These are phyloP conservation scores for Globodera ellingtonae DNA, from an alignment of 1,140 invertebrate species.

Conservation along the genomic window DNA sequence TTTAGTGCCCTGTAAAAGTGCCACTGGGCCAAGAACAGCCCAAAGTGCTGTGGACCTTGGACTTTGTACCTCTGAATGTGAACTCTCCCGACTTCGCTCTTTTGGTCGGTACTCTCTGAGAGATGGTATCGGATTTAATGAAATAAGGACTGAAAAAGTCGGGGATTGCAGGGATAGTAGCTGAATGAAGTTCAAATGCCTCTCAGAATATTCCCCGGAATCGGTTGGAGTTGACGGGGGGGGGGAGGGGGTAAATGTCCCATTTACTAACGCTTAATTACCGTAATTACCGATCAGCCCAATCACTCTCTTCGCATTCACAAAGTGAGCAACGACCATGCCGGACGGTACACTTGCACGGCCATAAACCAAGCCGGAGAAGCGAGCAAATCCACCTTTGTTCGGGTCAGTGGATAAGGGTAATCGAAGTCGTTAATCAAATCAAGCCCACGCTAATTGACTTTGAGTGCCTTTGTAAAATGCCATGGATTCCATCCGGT, in stretches of 20 bases:
- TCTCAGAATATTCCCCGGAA: no score
- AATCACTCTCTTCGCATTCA: conserved; percentile 68
- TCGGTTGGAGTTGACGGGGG: no score
- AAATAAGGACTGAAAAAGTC: no score
- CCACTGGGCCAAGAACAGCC: conserved; percentile 64
- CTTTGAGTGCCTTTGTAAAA: conserved; percentile 13
- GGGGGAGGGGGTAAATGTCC: background rate
- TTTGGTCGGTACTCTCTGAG: conserved; percentile 51
- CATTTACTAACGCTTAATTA: background rate
- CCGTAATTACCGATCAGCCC: conserved; percentile 49
- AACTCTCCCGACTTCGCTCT: conserved; percentile 64
- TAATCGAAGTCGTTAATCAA: background rate
- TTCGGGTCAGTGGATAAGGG: conserved; percentile 42
- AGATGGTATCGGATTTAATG: background rate
- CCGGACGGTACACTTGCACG: conserved; percentile 66
- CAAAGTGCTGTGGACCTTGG: conserved; percentile 53
- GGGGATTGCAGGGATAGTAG: no score
- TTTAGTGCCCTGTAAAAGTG: conserved; percentile 42
- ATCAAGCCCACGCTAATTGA: background rate
- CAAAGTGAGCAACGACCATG: conserved; percentile 64
- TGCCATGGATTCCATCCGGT: conserved; percentile 10
- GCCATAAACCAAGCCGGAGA: conserved; percentile 53
- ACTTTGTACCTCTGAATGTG: conserved; percentile 57
- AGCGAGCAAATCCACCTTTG: conserved; percentile 51
- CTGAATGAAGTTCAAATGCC: no score